Percentiles rank a stretch among this genome's conserved stretches.
phyloP scores from a whole-genome alignment of 2,888 invertebrate genomes.

The Cephus rjabovi region DNA sequence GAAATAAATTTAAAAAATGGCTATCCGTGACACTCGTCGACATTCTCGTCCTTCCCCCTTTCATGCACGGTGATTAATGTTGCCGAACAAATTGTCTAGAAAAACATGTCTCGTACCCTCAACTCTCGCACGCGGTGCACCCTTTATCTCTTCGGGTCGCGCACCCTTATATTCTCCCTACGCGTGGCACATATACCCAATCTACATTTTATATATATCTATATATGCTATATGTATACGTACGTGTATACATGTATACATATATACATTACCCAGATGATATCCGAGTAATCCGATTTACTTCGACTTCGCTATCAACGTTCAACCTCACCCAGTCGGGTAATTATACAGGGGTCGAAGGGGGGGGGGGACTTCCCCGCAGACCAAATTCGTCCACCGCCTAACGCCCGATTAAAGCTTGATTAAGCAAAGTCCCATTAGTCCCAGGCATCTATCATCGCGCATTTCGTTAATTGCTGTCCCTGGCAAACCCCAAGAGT shows the following conservation, averaged over 20 bases:
- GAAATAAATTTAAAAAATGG: conserved; percentile 13
- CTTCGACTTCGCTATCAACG: conserved; percentile 65
- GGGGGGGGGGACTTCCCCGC: conserved; percentile 21
- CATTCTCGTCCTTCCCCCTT: conserved; percentile 29
- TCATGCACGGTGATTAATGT: conserved; percentile 65
- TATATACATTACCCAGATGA: conserved; percentile 65
- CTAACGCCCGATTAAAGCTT: conserved; percentile 37
- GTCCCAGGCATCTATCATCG: conserved; percentile 17
- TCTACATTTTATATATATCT: background rate
- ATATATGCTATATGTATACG: background rate
- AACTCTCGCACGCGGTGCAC: conserved; percentile 55
- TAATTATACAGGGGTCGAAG: conserved; percentile 55
- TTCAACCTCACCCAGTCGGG: conserved; percentile 53
- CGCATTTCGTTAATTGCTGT: background rate
- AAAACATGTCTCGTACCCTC: conserved; percentile 67
- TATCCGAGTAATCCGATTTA: conserved; percentile 66
- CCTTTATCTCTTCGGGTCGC: conserved; percentile 61
- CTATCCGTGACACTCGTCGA: conserved; percentile 33
- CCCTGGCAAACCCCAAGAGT: background rate
- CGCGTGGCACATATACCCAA: background rate
- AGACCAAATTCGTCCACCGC: conserved; percentile 22
- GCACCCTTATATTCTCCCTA: conserved; percentile 56
- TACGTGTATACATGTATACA: conserved; percentile 28
- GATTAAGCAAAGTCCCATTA: conserved; percentile 40
- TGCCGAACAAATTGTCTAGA: conserved; percentile 69